Evolutionary conservation across 2,113 vertebrate species (phyloP).

Genomic region (Corythoichthys haematopterus): DNA sequence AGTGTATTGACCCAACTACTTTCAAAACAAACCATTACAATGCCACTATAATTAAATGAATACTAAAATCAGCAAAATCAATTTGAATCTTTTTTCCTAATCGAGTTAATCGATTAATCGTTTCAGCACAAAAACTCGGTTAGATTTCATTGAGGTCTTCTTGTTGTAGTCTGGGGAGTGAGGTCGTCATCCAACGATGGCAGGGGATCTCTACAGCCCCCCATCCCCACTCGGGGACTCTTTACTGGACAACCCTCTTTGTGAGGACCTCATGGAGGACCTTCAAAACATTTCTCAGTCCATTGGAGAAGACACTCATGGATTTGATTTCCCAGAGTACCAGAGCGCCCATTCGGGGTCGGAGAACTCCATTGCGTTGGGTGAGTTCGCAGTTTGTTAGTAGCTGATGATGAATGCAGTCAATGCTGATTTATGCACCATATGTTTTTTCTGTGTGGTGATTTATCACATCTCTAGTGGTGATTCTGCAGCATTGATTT

Average conservation of each 20-base stretch:
- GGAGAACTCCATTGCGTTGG: conserved; percentile 76
- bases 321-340: conserved; percentile 79
- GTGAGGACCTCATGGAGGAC: conserved; percentile 83
- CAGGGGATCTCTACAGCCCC: conserved; percentile 76
- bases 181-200: conserved; percentile 70
- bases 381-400: conserved; percentile 56
- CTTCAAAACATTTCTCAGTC: conserved; percentile 81
- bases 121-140: conserved; percentile 7
- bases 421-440: too few species aligned
- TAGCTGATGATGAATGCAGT: too few species aligned
- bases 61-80: too few species aligned
- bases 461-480: too few species aligned
- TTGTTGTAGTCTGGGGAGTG: conserved; percentile 57
- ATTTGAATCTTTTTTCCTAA: too few species aligned
- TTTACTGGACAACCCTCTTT: conserved; percentile 81
- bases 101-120: too few species aligned
- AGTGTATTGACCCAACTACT: too few species aligned
- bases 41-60: too few species aligned
- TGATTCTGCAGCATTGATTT: too few species aligned
- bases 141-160: conserved; percentile 18
- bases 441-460: too few species aligned
- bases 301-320: conserved; percentile 76
- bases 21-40: too few species aligned
- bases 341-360: conserved; percentile 78
- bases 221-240: conserved; percentile 79